Base-by-base conservation (phyloP, 2,888 invertebrate genomes). In the Steinernema scapterisci region DNA sequence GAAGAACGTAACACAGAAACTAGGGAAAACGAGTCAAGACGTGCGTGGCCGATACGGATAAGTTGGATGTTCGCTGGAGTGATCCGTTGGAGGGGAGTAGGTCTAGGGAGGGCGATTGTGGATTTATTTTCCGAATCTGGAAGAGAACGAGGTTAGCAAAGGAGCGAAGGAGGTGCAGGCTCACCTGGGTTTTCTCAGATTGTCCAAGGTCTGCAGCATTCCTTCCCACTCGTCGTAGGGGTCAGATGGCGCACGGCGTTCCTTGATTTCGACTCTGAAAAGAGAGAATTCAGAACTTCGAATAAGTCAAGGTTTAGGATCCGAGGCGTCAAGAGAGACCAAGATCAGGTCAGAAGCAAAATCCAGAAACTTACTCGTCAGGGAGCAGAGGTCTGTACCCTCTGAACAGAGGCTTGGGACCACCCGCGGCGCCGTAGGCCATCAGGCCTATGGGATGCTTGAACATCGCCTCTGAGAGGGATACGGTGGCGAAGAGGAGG, bases 131-230 rank as follows among this genome's bases (percentile, higher is more conserved):
- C 73, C 73, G 45, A 73, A 63, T 74, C 63, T 54, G 16, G 25
- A 54, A 19, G 21, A 13, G 54, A 44, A 11, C 16, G 54, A 54
- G 54, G 13, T 54, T 9, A 54, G 54, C 13, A 27, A 23, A 16
- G 3, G 16, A 52, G 19, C n/a, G 13, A 70, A 38, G 21, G 16
- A n/a, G 11, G 56, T 38, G 19, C 9, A 13, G 5, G n/a, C 72
- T 13, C 44, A 73, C 73, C 73, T 74, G 27, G 74, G 74, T 27
- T 74, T 74, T 44, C 56, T 31, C n/a, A 74, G 45, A 70, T 52
- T 74, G 23, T 74, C 74, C 48, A 74, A 23, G 5, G 43, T 48
- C 51, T 74, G 70, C 70, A 74, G 27, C 74, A 74, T 74, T 38
- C 74, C 74, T 70, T 74, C 74, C 74, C 74, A 74, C 46, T 56